Base-by-base conservation (phyloP, 2,113 vertebrate species). In the Indicator indicator region DNA sequence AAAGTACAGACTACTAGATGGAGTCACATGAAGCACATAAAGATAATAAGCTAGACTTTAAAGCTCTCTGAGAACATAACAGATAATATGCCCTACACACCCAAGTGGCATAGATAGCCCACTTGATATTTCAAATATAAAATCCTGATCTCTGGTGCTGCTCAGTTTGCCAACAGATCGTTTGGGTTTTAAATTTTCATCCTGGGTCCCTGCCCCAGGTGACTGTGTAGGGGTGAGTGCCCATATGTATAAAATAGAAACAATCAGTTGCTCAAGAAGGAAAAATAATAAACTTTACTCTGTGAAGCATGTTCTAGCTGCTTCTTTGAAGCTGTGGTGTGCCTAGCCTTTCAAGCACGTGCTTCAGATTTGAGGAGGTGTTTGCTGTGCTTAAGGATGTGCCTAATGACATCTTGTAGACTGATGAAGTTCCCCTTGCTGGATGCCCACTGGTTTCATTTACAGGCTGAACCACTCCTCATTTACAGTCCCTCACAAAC, bases 11-110 rank as follows among this genome's bases (percentile, higher is more conserved):
- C 5, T 32, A 50, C 73, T 1, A 65, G 28, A 5, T 16, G 71
- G 81, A 82, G 78, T 33, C 58, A 85, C 32, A 7, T 1, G 11
- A 42, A 70, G 60, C 44, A 12, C 7, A 12, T 5, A 9, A 48
- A 50, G 63, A 21, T 21, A 63, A 55, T 11, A 38, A 70, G 27
- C 9, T 72, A 71, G 54, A 44, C 68, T 27, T 86, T 90, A 72
- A 9, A 81, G 42, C 46, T 78, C n/a, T 46, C 59, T 60, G 67
- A 44, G 54, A 30, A 50, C 3, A 9, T 16, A 62, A 42, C 42
- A 27, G 6, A 1, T 8, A 17, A 23, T 9, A 7, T 0, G 16
- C 28, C 11, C 12, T 16, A 11, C 26, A 23, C 30, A 58, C 24
- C 46, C 79, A 50, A 23, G 36, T 8, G 73, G 7, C 44, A 8